Evolutionary conservation across 2,113 vertebrate genomes (phyloP).

Genomic region (Mohoua ochrocephala): DNA sequence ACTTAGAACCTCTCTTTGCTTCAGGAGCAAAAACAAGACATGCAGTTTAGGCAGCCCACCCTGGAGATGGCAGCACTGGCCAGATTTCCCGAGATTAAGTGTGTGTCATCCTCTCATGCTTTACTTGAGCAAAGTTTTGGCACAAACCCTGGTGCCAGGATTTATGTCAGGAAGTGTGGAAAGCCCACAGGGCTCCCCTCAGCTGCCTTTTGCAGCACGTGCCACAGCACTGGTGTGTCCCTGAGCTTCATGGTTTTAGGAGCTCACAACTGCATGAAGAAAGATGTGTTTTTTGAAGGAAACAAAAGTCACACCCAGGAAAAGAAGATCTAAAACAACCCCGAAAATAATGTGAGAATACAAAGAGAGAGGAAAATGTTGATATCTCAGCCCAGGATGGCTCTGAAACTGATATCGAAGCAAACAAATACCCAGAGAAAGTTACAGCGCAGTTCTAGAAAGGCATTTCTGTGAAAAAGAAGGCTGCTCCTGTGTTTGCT

Average conservation of each 20-base stretch:
- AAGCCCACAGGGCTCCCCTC: neutral
- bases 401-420: neutral
- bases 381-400: neutral
- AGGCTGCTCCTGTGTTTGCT: neutral
- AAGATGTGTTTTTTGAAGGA: neutral
- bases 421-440: neutral
- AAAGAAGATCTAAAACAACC: neutral
- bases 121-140: neutral
- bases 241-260: neutral
- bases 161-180: neutral
- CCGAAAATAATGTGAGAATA: neutral
- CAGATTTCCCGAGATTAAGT: neutral
- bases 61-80: neutral
- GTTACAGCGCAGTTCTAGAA: neutral
- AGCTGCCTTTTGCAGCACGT: neutral
- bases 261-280: neutral
- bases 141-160: neutral
- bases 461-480: neutral
- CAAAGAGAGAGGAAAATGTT: neutral
- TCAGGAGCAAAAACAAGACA: neutral
- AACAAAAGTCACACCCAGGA: neutral
- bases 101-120: neutral
- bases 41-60: neutral
- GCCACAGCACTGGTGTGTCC: neutral
- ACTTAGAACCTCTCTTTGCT: neutral